phyloP scores from a whole-genome alignment of 2,888 invertebrate species.

The Pollenia griseotomentosa region DNA sequence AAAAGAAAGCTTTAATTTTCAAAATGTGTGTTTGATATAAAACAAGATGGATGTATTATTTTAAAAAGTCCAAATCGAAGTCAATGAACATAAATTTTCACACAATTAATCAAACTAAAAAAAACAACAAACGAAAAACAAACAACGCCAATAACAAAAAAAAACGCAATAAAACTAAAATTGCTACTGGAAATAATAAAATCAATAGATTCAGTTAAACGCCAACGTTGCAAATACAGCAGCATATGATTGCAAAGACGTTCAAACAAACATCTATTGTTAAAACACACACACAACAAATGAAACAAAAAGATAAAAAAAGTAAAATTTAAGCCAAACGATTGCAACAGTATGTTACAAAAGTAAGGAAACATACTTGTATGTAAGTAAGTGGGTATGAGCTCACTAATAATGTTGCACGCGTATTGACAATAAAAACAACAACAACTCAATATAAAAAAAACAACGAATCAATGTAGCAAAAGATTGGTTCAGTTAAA shows the following conservation, averaged over 20 bases:
- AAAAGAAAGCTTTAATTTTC: constrained; percentile 35
- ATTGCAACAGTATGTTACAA: constrained; percentile 29
- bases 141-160: background rate
- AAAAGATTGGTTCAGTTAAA: constrained; percentile 12
- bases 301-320: constrained; percentile 7
- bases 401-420: constrained; percentile 5
- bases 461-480: constrained; percentile 36
- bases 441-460: constrained; percentile 3
- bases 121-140: constrained; percentile 7
- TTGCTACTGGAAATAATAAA: constrained; percentile 43
- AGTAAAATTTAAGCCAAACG: background rate
- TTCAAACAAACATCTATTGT: background rate
- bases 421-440: constrained; percentile 34
- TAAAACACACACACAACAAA: constrained; percentile 5
- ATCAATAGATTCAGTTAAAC: constrained; percentile 37
- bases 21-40: background rate
- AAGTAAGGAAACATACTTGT: constrained; percentile 3
- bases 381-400: background rate
- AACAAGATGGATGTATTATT: constrained; percentile 24
- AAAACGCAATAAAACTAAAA: constrained; percentile 24
- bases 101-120: constrained; percentile 66
- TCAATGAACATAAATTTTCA: constrained; percentile 67
- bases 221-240: background rate
- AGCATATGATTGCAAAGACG: background rate
- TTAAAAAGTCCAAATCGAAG: constrained; percentile 34